Conservation (phyloP, 2,113 vertebrate genomes). For the Aspidoscelis tigris region DNA sequence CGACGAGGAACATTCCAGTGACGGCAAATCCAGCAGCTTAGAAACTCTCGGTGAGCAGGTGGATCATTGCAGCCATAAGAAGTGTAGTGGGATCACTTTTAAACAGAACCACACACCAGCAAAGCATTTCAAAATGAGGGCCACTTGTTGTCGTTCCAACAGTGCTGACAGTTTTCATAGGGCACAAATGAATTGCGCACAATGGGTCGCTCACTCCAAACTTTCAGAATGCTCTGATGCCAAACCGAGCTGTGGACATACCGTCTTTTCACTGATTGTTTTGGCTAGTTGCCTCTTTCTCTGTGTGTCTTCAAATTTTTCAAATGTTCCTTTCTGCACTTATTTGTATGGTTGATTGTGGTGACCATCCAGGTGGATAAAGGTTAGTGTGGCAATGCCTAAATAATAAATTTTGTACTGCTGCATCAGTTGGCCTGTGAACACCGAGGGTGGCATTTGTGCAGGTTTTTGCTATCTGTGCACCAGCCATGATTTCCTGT, state of each 20-base stretch:
- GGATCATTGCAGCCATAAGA: not conserved
- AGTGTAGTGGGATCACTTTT: not conserved
- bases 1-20: not conserved
- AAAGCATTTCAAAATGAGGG: not conserved
- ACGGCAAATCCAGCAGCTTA: not conserved
- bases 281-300: not conserved
- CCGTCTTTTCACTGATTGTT: not conserved
- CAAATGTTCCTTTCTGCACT: not conserved
- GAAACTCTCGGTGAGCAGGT: not conserved
- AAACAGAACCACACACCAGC: not conserved
- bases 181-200: constrained; percentile 71
- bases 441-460: not conserved
- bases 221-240: constrained; percentile 64
- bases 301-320: not conserved
- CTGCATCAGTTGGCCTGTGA: constrained; percentile 37
- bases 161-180: constrained; percentile 71
- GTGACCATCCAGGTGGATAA: not conserved
- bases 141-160: constrained; percentile 50
- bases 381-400: not conserved
- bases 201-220: constrained; percentile 66
- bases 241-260: constrained; percentile 29
- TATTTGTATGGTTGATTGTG: not conserved
- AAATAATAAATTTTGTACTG: constrained; percentile 31
- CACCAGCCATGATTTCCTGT: not conserved
- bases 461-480: not conserved